These are phyloP conservation scores for Orestias chungarensis DNA, from an alignment of 2,797 vertebrate genomes.

Conservation along the genomic window DNA sequence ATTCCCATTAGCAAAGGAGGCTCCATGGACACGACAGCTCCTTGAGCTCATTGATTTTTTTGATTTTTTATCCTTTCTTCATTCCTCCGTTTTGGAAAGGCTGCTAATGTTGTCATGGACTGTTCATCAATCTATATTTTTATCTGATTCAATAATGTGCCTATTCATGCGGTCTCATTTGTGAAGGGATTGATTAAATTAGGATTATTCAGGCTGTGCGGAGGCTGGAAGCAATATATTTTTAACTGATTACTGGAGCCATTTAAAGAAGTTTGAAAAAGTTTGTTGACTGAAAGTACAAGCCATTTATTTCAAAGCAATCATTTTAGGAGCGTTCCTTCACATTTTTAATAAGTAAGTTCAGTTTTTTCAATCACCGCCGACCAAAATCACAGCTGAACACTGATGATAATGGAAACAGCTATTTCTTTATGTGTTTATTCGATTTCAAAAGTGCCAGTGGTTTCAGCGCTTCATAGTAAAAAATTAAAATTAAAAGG, in stretches of 20 bases:
- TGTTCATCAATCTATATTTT: conserved; percentile 86
- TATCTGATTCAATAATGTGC: conserved; percentile 82
- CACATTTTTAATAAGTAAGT: not conserved
- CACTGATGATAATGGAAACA: not conserved
- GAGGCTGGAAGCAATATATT: conserved; percentile 61
- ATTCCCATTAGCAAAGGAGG: conserved; percentile 82
- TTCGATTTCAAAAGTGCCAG: no score
- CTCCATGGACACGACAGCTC: conserved; percentile 80
- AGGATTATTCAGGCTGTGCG: conserved; percentile 64
- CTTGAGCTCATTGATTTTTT: conserved; percentile 80
- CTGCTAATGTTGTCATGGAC: conserved; percentile 84
- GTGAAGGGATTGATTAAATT: conserved; percentile 79
- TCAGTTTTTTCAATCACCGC: not conserved
- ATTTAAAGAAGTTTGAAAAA: conserved; percentile 55
- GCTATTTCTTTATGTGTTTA: not conserved
- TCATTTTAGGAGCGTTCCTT: not conserved
- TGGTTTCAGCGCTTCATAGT: no score
- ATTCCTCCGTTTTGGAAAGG: conserved; percentile 74
- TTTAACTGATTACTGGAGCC: conserved; percentile 60
- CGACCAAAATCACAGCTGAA: not conserved
- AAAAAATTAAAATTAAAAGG: no score
- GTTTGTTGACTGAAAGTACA: conserved; percentile 28
- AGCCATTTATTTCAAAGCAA: conserved; percentile 26
- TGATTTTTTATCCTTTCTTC: conserved; percentile 16
- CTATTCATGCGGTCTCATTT: conserved; percentile 79